Evolutionary conservation across 2,113 vertebrate genomes (phyloP).

Genomic region (Clupea harengus): DNA sequence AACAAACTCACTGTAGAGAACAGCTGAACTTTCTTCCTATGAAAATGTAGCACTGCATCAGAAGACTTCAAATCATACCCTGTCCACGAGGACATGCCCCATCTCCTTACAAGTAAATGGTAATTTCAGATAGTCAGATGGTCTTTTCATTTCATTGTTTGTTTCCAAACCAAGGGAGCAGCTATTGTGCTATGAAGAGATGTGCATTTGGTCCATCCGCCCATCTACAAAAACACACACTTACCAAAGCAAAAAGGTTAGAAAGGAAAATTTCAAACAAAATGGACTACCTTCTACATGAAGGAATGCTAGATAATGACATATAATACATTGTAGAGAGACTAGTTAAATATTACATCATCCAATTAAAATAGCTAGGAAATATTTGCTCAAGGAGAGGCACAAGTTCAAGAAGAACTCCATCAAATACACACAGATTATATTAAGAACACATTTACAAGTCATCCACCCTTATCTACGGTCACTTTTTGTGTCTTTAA

Average conservation of each 20-base stretch:
- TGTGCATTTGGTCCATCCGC: slow-evolving; percentile 68
- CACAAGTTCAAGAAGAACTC: slow-evolving; percentile 66
- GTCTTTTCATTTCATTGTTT: neutral
- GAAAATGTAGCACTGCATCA: neutral
- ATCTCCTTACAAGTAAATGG: slow-evolving; percentile 10
- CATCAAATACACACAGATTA: slow-evolving; percentile 52
- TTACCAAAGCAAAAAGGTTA: slow-evolving; percentile 68
- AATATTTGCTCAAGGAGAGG: slow-evolving; percentile 49
- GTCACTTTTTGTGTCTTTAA: neutral
- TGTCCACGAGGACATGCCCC: too few relatives aligned
- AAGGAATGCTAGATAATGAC: slow-evolving; percentile 36
- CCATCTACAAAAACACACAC: slow-evolving; percentile 57
- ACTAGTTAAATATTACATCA: slow-evolving; percentile 20
- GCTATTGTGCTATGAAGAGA: slow-evolving; percentile 33
- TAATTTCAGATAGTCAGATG: neutral
- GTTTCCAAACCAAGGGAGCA: neutral
- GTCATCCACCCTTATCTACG: neutral
- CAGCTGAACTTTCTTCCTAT: too few relatives aligned
- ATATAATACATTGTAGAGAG: neutral
- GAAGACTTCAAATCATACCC: neutral
- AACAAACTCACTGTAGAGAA: too few relatives aligned
- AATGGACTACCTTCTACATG: slow-evolving; percentile 41
- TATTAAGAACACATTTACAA: neutral
- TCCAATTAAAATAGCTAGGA: neutral
- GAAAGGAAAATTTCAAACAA: slow-evolving; percentile 59